Percentiles rank a stretch among this genome's conserved stretches.
Conservation (phyloP, 2,797 vertebrate genomes). For the Synanceia verrucosa region DNA sequence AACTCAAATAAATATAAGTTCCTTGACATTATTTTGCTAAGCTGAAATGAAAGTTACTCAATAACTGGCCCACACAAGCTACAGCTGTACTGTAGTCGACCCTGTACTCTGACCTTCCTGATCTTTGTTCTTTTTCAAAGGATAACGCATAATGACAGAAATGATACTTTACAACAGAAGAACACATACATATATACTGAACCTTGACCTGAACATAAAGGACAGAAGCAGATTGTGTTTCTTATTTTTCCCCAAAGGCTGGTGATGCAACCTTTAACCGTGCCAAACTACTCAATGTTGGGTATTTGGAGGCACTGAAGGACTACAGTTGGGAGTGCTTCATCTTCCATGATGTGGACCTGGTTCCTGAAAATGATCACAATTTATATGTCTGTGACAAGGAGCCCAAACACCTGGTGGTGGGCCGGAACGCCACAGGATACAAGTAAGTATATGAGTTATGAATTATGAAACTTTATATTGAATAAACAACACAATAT, state of each 20-base stretch:
- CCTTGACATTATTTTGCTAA: neutral
- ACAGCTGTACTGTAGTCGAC: neutral
- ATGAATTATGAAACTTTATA: neutral
- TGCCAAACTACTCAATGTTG: constrained; percentile 95
- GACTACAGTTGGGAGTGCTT: constrained; percentile 95
- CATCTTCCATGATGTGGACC: constrained; percentile 96
- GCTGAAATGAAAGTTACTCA: neutral
- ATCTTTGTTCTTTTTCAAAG: neutral
- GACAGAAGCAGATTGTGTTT: neutral
- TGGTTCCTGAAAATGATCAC: constrained; percentile 95
- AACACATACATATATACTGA: neutral
- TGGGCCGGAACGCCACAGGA: constrained; percentile 94
- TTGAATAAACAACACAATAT: neutral
- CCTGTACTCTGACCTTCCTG: neutral
- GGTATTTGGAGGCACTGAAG: constrained; percentile 94
- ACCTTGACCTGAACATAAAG: neutral
- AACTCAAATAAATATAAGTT: neutral
- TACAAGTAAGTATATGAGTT: constrained; percentile 88
- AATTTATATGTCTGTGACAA: constrained; percentile 91
- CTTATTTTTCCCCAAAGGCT: constrained; percentile 78
- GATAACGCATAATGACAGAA: neutral
- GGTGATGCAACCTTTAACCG: constrained; percentile 92
- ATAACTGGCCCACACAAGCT: neutral
- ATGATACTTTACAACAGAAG: neutral
- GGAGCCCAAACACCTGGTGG: constrained; percentile 96